phyloP scores from a whole-genome alignment of 2,888 invertebrate species.

The Apodemia hepburni region DNA sequence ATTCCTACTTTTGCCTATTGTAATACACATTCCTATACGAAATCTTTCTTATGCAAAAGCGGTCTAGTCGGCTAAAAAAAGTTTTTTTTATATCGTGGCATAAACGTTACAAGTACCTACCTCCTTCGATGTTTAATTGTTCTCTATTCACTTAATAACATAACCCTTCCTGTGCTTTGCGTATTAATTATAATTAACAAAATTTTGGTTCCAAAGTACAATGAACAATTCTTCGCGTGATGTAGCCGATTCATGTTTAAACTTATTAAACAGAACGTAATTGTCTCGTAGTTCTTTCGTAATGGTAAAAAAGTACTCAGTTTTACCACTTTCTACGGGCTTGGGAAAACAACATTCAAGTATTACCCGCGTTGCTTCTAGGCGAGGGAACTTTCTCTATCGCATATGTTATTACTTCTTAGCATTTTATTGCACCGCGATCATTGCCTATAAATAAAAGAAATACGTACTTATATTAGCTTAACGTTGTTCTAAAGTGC shows the following conservation, averaged over 20 bases:
- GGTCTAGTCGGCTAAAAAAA: too few species aligned
- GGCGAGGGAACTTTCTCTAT: conserved; percentile 36
- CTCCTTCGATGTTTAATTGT: too few species aligned
- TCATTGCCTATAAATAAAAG: neutral
- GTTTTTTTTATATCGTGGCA: too few species aligned
- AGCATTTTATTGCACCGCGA: conserved; percentile 6
- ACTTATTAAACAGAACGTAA: conserved; percentile 6
- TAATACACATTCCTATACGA: too few species aligned
- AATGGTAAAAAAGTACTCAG: conserved; percentile 31
- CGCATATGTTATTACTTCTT: conserved; percentile 7
- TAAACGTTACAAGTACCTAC: too few species aligned
- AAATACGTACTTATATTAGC: neutral
- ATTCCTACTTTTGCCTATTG: too few species aligned
- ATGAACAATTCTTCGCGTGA: conserved; percentile 1
- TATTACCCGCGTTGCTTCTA: conserved; percentile 34
- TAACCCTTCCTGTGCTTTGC: too few species aligned
- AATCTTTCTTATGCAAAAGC: too few species aligned
- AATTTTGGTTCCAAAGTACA: neutral
- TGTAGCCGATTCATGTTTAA: neutral
- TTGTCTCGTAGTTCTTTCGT: conserved; percentile 18
- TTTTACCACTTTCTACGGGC: conserved; percentile 58
- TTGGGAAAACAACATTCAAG: conserved; percentile 62
- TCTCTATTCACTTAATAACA: too few species aligned
- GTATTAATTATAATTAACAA: too few species aligned
- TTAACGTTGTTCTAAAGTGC: neutral